Base-by-base conservation (phyloP, 2,113 vertebrate genomes). In the Lycaon pictus region DNA sequence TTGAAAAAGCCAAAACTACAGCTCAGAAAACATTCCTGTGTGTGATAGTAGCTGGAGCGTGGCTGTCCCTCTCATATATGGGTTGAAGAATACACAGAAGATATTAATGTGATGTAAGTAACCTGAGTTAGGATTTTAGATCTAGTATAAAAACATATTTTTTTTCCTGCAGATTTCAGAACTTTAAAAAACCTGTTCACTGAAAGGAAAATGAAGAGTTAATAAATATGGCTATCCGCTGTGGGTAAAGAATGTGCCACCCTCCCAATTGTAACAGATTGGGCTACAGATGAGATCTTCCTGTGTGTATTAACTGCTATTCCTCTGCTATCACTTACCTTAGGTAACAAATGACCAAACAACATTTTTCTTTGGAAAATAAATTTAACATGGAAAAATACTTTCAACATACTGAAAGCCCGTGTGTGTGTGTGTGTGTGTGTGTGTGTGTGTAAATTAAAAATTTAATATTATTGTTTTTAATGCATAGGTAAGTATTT, bases 301-400 rank as follows among this genome's bases (percentile, higher is more conserved):
- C 35, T 74, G 82, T 91, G 63, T 43, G 7, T 58, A 8, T 88
- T 92, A 82, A 60, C 43, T 85, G 23, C 60, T 72, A 55, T 62
- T 79, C 71, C 48, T 22, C 22, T 43, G 11, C 13, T 92, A 37
- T 72, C 83, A 92, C 35, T 97, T 74, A 86, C 32, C 88, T 89
- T 88, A 92, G 74, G 74, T 71, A 94, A 95, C 48, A 88, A 95
- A 83, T 79, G 60, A 90, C 15, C 60, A 76, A 85, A 80, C 35
- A 32, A 60, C 10, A 51, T 74, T 92, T 96, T 94, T 79, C 62
- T 92, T 81, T 92, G 79, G 84, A 97, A 97, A 97, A 93, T 71
- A 90, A 93, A 51, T 98, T 98, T 97, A 96, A 97, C 97, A 95
- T 17, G 84, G 98, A 98, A 98, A 97, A 86, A 96, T 90, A 97